Evolutionary conservation across 2,113 vertebrate species (phyloP), one percentile per base, ranked within the genome.

Genomic region (Neolamprologus hecqui): DNA sequence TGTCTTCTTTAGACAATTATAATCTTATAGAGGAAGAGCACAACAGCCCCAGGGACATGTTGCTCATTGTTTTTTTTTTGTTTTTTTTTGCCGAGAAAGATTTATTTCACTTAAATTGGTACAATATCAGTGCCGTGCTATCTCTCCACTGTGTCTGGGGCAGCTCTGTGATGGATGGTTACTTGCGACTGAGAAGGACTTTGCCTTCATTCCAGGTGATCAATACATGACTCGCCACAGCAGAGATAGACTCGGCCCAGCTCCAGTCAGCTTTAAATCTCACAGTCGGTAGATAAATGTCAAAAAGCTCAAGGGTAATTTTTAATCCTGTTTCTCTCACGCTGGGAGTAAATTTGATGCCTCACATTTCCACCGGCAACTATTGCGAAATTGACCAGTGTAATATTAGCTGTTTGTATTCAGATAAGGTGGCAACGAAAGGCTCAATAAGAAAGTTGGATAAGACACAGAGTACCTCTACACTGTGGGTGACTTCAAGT

Each of bases 71-170:
- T 95, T 35, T 7, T 11, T 45, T 45, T 63, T 12, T 6, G 15
- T 6, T 4, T 1, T 4, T 55, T 86, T 54, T n/a, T 84, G 81
- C 79, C 84, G 47, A 57, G 47, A 89, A 86, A 92, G 49, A 93
- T 94, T 92, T 88, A 75, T 94, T 92, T 92, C 31, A 40, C 26
- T 86, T 90, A 21, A 90, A 87, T 87, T 92, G 81, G 84, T n/a
- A 77, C 73, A 88, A 26, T 26, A 26, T 75, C 65, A 70, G 89
- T 23, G 82, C 49, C 40, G 28, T 35, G 23, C 70, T 86, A 88
- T 84, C 86, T 87, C 85, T 86, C 47, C 9, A 6, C 63, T 79
- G 79, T 15, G 86, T 90, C 82, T 35, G 23, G 12, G 70, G 85
- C 87, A 90, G 82, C 79, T 55, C 86, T 2, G 12, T 92, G 93